Conservation (phyloP, 2,113 vertebrate species). For the Cottus gobio region DNA sequence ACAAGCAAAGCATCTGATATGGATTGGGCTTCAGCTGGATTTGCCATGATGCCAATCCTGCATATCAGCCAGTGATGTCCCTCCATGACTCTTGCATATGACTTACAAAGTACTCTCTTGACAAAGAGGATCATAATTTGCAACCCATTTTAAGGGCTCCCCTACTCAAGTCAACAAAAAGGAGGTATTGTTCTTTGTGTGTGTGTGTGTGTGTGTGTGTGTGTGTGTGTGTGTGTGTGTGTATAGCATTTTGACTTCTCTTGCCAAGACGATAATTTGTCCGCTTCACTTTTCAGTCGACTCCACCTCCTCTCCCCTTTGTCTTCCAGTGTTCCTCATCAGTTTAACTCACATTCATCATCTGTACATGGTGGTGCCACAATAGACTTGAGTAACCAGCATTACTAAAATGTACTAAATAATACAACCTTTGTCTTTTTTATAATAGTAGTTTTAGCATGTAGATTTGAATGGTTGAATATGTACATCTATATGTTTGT, state of each 20-base stretch:
- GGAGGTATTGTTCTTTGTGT: slow-evolving; percentile 66
- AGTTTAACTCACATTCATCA: slow-evolving; percentile 9
- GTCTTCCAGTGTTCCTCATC: slow-evolving; percentile 2
- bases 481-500: not conserved
- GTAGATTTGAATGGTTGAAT: not conserved
- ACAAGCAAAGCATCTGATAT: slow-evolving; percentile 4
- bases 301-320: slow-evolving; percentile 17
- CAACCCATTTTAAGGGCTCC: slow-evolving; percentile 42
- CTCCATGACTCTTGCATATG: not conserved
- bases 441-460: not conserved
- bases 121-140: slow-evolving; percentile 46
- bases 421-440: too few relatives aligned
- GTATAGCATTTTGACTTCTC: slow-evolving; percentile 28
- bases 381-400: not conserved
- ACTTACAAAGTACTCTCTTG: slow-evolving; percentile 30
- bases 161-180: slow-evolving; percentile 63
- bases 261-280: slow-evolving; percentile 38
- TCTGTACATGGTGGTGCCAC: not conserved
- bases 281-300: slow-evolving; percentile 11
- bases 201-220: slow-evolving; percentile 16
- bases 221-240: slow-evolving; percentile 17
- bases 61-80: not conserved
- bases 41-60: not conserved
- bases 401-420: not conserved
- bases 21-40: not conserved